A percentile compares a stretch with the other conserved stretches of the same genome.
These are phyloP conservation scores for Neosalanx taihuensis DNA, from an alignment of 2,797 vertebrate genomes.

Conservation along the genomic window DNA sequence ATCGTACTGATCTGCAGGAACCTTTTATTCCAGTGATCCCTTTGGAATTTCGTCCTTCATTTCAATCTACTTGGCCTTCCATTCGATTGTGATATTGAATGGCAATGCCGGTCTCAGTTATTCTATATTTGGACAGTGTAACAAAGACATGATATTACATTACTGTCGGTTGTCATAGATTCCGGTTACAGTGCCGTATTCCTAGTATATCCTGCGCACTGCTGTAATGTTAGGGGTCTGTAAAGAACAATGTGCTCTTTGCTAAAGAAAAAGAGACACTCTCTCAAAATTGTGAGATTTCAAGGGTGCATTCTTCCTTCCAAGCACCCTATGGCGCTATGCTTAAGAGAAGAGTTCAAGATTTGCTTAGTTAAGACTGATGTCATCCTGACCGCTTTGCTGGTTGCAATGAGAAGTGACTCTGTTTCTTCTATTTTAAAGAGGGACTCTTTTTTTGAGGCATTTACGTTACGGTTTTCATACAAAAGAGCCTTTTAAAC, in stretches of 20 bases:
- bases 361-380: not conserved
- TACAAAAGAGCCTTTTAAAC: conserved; percentile 52
- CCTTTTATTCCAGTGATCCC: not conserved
- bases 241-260: not conserved
- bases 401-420: conserved; percentile 18
- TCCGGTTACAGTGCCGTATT: conserved; percentile 15
- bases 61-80: not conserved
- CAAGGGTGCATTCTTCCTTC: not conserved
- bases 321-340: not conserved
- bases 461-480: conserved; percentile 42
- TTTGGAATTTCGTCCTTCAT: not conserved
- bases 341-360: not conserved
- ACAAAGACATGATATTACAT: not conserved
- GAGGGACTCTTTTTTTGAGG: conserved; percentile 59
- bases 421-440: conserved; percentile 63
- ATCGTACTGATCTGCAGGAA: not conserved
- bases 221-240: not conserved
- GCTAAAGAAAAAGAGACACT: not conserved
- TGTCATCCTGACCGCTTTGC: conserved; percentile 11
- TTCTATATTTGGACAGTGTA: conserved; percentile 4
- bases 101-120: not conserved
- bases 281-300: not conserved
- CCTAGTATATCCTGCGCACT: not conserved
- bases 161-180: conserved; percentile 16
- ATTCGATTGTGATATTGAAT: conserved; percentile 7